Conservation (phyloP, 2,797 vertebrate species). For the Hephaestus fuliginosus region DNA sequence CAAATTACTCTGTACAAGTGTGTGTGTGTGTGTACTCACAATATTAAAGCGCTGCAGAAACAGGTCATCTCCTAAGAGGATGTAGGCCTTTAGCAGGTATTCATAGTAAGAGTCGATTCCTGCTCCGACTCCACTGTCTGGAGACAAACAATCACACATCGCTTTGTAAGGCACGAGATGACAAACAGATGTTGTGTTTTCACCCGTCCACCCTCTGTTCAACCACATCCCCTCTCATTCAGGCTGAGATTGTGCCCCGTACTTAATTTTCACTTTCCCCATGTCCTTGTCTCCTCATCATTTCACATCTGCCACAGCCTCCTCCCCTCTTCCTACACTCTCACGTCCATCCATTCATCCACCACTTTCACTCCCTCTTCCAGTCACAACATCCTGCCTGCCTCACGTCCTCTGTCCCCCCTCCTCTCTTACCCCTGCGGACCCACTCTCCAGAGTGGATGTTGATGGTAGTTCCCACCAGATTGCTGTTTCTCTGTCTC, state of each 20-base stretch:
- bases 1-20: conserved; percentile 22
- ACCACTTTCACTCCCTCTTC: not conserved
- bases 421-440: conserved; percentile 89
- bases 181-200: not conserved
- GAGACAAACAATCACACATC: conserved; percentile 37
- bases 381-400: no score
- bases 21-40: conserved; percentile 83
- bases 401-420: not conserved
- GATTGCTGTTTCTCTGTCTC: conserved; percentile 97
- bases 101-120: conserved; percentile 99
- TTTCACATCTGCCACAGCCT: not conserved
- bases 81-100: conserved; percentile 98
- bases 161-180: not conserved
- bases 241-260: not conserved
- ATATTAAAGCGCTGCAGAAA: conserved; percentile 98
- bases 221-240: not conserved
- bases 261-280: not conserved
- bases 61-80: conserved; percentile 97
- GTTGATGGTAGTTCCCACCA: conserved; percentile 98
- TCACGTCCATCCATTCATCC: not conserved
- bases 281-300: conserved; percentile 6
- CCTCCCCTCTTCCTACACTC: not conserved
- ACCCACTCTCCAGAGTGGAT: conserved; percentile 99
- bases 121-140: conserved; percentile 99
- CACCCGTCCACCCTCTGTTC: not conserved